Conservation (phyloP, 2,113 vertebrate species). For the Amblyornis subalaris region DNA sequence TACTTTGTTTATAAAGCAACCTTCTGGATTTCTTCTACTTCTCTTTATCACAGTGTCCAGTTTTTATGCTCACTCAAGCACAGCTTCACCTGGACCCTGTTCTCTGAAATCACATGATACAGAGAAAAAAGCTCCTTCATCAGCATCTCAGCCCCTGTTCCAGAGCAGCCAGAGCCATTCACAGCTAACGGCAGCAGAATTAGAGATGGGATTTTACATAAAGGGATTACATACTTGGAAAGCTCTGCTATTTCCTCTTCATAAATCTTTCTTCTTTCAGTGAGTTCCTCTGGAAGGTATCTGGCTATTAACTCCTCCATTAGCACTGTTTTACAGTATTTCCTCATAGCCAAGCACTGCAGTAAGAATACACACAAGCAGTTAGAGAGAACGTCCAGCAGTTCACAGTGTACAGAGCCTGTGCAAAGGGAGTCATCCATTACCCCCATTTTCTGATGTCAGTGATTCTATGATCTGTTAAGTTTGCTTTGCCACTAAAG, state of each 20-base stretch:
- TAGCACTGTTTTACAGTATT: slow-evolving; percentile 82
- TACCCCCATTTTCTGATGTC: background rate
- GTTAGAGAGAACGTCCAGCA: background rate
- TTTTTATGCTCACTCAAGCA: background rate
- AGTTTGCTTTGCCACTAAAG: background rate
- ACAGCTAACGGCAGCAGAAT: background rate
- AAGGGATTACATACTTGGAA: slow-evolving; percentile 81
- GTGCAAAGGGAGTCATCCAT: background rate
- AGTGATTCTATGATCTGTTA: background rate
- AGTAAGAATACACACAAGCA: background rate
- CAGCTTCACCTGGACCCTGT: background rate
- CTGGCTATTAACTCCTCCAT: slow-evolving; percentile 87
- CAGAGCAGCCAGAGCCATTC: background rate
- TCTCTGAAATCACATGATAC: background rate
- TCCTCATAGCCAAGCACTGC: slow-evolving; percentile 85
- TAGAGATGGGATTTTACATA: background rate
- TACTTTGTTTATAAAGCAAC: background rate
- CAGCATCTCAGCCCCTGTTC: background rate
- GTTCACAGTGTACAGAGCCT: background rate
- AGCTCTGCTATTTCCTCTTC: slow-evolving; percentile 91
- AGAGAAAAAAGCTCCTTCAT: background rate
- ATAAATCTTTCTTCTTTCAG: slow-evolving; percentile 81
- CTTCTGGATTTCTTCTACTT: background rate
- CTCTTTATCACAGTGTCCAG: background rate
- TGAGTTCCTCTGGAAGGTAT: slow-evolving; percentile 85